A percentile compares a stretch with the other conserved stretches of the same genome.
Conservation (phyloP, 2,113 vertebrate genomes). For the Phyllostomus discolor region DNA sequence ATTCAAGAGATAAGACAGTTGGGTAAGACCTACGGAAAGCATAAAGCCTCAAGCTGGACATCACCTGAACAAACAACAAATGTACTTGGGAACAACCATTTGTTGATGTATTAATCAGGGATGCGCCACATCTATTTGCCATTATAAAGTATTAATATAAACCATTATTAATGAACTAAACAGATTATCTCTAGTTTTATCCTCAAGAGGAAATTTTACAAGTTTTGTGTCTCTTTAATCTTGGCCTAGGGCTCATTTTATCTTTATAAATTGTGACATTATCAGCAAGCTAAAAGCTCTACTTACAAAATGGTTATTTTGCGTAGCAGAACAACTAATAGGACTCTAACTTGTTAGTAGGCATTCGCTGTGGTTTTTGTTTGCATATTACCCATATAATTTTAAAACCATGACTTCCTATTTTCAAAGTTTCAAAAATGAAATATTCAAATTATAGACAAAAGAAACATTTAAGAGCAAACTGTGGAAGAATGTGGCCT, state of each 20-base stretch:
- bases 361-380: background rate
- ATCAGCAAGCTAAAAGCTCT: background rate
- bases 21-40: background rate
- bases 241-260: background rate
- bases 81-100: background rate
- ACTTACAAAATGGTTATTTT: background rate
- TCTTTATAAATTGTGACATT: background rate
- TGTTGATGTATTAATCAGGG: background rate
- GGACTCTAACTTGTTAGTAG: background rate
- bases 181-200: background rate
- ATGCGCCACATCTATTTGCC: background rate
- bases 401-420: background rate
- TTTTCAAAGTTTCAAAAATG: constrained; percentile 24
- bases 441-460: constrained; percentile 48
- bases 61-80: background rate
- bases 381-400: constrained; percentile 4
- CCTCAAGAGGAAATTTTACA: background rate
- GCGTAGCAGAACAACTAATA: background rate
- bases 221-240: constrained; percentile 21
- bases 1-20: background rate
- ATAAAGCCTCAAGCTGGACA: background rate
- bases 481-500: constrained; percentile 74
- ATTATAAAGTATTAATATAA: background rate
- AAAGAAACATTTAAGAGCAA: constrained; percentile 27
- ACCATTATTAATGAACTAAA: background rate